These are phyloP conservation scores for Oopsacas minuta DNA, from an alignment of 37 sponge, comb jelly and placozoan genomes.

Conservation along the genomic window DNA sequence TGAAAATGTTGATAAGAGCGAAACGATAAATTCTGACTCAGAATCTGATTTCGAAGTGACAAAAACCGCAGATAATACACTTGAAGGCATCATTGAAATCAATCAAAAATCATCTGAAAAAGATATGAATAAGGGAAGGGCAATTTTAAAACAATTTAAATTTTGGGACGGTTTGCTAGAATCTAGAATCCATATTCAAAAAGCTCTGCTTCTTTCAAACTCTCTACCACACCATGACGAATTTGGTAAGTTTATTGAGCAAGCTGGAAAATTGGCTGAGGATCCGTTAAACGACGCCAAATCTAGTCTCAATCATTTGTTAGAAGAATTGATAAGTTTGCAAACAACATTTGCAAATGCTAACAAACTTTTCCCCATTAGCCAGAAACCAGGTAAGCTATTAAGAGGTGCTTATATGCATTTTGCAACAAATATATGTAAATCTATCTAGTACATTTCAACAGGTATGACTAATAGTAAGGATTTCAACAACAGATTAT, in stretches of 20 bases:
- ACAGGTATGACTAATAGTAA: background rate
- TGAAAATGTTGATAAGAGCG: background rate
- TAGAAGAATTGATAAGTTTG: background rate
- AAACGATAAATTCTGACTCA: background rate
- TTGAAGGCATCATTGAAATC: background rate
- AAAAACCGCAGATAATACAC: background rate
- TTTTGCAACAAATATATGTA: background rate
- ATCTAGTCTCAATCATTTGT: background rate
- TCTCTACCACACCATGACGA: conserved; percentile 37
- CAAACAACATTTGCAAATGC: background rate
- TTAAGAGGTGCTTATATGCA: no score
- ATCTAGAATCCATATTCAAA: conserved; percentile 54
- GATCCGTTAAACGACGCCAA: background rate
- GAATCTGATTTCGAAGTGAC: background rate
- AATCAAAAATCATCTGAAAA: background rate
- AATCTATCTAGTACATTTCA: background rate
- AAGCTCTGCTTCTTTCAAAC: conserved; percentile 40
- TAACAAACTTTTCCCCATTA: background rate
- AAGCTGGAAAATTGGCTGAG: background rate
- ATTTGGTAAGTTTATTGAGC: conserved; percentile 26
- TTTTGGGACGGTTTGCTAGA: conserved; percentile 61
- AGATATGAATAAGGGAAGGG: background rate
- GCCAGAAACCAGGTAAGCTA: no score
- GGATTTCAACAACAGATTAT: background rate
- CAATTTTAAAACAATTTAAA: background rate